Base-by-base conservation (phyloP, 2,888 invertebrate species). In the Drosophila prolongata region DNA sequence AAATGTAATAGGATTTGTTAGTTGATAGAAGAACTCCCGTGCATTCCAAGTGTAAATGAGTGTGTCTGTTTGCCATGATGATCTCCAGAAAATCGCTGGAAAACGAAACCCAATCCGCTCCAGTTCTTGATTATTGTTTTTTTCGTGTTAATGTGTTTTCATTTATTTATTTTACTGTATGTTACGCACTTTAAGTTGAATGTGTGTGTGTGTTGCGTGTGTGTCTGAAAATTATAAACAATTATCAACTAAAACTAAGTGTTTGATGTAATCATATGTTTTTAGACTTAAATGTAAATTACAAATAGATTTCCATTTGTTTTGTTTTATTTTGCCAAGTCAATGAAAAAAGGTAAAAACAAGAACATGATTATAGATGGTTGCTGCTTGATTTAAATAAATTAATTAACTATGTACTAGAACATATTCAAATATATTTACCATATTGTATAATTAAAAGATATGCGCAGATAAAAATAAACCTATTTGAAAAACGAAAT, bases 81-180 rank as follows among this genome's bases (percentile, higher is more conserved):
- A 74, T 72, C 72, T 74, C 72, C 73, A 57, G 50, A 38, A 46
- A 50, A 40, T 13, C 44, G 43, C 64, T 37, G 65, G 65, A 43
- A 38, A 14, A 43, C 44, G 30, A 27, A 59, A 61, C 50, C 68
- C 66, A 49, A 65, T 68, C 66, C 70, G 57, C 71, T 70, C 69
- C 70, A 66, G 70, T 68, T 66, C 46, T 38, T 27, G 40, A 69
- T 54, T 46, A 11, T 67, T 73, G 50, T 52, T 56, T 47, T 57
- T 65, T 73, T 62, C n/a, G 69, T 87, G 86, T 83, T 83, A 85
- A 87, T 69, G 59, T 82, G 67, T 56, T 79, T 77, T 82, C 69
- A 79, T 78, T 88, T 88, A 83, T 83, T 88, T 86, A 83, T 88
- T 84, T 79, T 71, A 66, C 70, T 66, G 71, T 73, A 76, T 74